Evolutionary conservation across 2,797 vertebrate species (phyloP).

Genomic region (Podarcis lilfordi): DNA sequence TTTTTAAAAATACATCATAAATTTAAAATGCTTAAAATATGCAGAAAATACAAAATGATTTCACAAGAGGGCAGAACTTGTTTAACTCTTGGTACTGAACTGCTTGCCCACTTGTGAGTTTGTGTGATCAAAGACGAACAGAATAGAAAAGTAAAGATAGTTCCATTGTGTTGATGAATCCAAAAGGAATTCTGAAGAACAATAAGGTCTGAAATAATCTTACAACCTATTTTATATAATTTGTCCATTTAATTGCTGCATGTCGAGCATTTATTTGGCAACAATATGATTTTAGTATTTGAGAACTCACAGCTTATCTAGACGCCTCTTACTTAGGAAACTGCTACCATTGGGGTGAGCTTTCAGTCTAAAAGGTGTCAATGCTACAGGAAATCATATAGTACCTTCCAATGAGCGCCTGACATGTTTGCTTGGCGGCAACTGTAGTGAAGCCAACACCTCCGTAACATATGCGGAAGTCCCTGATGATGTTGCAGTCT

Average conservation of each 20-base stretch:
- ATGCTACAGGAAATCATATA: not conserved
- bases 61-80: no score
- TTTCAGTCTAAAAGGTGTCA: not conserved
- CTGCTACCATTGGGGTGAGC: not conserved
- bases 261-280: not conserved
- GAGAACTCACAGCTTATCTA: not conserved
- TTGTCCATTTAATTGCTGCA: not conserved
- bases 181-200: not conserved
- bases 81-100: not conserved
- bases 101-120: not conserved
- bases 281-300: not conserved
- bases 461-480: slow-evolving; percentile 86
- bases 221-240: not conserved
- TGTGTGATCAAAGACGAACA: not conserved
- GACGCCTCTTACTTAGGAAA: not conserved
- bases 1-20: no score
- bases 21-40: no score
- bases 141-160: not conserved
- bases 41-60: no score
- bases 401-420: slow-evolving; percentile 80
- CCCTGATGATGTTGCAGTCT: slow-evolving; percentile 78
- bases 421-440: slow-evolving; percentile 75
- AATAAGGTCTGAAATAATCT: not conserved
- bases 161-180: not conserved
- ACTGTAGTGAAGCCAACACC: slow-evolving; percentile 80